A percentile compares a stretch with the other conserved stretches of the same genome.
Evolutionary conservation across 2,888 invertebrate species (phyloP).

Genomic region (Hypolimnas misippus): DNA sequence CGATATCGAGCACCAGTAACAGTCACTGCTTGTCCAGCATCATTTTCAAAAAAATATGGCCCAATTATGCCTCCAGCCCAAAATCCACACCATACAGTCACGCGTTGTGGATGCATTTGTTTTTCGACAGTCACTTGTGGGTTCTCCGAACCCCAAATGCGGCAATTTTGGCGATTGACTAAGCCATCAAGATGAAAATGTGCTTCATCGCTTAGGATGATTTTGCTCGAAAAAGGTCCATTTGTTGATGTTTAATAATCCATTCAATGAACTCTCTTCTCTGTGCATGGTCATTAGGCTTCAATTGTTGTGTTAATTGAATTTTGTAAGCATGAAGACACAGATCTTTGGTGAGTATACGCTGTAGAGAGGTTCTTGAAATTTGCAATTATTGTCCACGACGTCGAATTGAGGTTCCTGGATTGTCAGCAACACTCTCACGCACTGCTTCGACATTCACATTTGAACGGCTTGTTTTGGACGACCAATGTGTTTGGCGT

Average conservation of each 20-base stretch:
- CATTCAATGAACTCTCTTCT: conserved; percentile 28
- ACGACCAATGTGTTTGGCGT: conserved; percentile 43
- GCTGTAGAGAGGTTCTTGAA: conserved; percentile 42
- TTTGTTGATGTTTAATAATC: conserved; percentile 27
- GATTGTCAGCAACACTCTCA: conserved; percentile 43
- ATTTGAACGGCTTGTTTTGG: conserved; percentile 43
- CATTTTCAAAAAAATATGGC: conserved; percentile 54
- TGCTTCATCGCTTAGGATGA: conserved; percentile 46
- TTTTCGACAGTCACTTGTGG: conserved; percentile 15
- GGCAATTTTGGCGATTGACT: conserved; percentile 50
- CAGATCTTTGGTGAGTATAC: conserved; percentile 32
- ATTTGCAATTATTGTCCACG: conserved; percentile 39
- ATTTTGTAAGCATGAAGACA: conserved; percentile 36
- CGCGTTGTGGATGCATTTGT: conserved; percentile 35
- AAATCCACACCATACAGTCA: conserved; percentile 52
- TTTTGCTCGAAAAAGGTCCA: conserved; percentile 41
- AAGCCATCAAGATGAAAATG: conserved; percentile 49
- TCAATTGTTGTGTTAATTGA: conserved; percentile 38
- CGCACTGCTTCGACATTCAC: conserved; percentile 37
- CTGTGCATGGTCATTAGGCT: conserved; percentile 32
- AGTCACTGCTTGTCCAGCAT: conserved; percentile 44
- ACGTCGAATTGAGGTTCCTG: conserved; percentile 49
- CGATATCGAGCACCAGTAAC: conserved; percentile 47
- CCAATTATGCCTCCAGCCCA: conserved; percentile 55
- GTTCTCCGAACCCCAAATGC: conserved; percentile 33